Base-by-base conservation (phyloP, 2,888 invertebrate genomes). In the Calliphora vomitoria region DNA sequence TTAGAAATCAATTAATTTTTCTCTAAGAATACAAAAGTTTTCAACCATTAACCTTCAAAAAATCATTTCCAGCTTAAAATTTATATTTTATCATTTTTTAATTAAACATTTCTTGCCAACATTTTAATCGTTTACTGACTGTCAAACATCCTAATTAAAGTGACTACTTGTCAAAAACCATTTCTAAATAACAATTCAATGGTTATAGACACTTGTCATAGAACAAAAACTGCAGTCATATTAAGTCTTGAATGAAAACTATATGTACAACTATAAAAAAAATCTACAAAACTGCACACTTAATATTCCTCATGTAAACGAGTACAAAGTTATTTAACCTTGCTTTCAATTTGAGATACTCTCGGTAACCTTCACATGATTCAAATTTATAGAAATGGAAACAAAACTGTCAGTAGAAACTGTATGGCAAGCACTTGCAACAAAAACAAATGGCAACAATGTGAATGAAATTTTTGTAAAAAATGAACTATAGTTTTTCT, bases 311-410 rank as follows among this genome's bases (percentile, higher is more conserved):
- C 35, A 18, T 8, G 50, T 18, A 62, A 20, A 13, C 69, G 15
- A 50, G 50, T n/a, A 4, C 8, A 69, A 76, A 83, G 44, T 76
- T 78, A 62, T 81, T 81, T 84, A 87, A 87, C 83, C 84, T 87
- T 78, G 60, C 53, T 74, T 81, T 78, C 80, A 60, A 62, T 84
- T 87, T 76, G 68, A 84, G 69, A 8, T 41, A 25, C 69, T 55
- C 15, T 50, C 10, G 1, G 47, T 74, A 87, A 87, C 87, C 87
- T 87, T 87, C 87, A 87, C 62, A 81, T 84, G 76, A 72, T 78
- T 74, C 53, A 66, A 81, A 87, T 75, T 75, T 75, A 80, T 58
- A 86, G 47, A 82, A 78, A 78, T 72, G 20, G 18, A 76, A 76
- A 50, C 35, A 53, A 72, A 58, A 69, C 20, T 60, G 79, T 31